These are phyloP conservation scores for Hirtodrosophila trivittata DNA, from an alignment of 2,888 invertebrate genomes.

Conservation along the genomic window DNA sequence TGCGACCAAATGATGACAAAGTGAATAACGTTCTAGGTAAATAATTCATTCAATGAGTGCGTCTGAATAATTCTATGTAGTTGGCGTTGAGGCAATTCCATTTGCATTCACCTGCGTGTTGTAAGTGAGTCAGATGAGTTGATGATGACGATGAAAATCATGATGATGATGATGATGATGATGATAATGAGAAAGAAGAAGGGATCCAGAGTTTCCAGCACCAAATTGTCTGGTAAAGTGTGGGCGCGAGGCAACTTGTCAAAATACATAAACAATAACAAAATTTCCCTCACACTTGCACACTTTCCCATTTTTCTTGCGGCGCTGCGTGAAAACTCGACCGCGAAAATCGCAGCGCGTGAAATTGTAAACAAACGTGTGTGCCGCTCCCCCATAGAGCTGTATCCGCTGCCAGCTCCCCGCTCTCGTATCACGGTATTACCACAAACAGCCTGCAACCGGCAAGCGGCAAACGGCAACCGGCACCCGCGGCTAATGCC, in stretches of 20 bases:
- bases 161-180: too few species aligned
- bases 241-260: constrained; percentile 78
- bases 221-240: constrained; percentile 76
- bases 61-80: not conserved
- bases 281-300: constrained; percentile 69
- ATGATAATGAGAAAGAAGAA: too few species aligned
- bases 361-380: constrained; percentile 75
- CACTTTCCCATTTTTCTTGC: constrained; percentile 58
- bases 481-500: constrained; percentile 69
- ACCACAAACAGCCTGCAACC: too few species aligned
- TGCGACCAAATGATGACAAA: too few species aligned
- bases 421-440: not conserved
- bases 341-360: constrained; percentile 77
- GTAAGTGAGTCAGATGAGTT: not conserved
- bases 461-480: constrained; percentile 16
- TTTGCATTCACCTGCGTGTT: not conserved
- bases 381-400: not conserved
- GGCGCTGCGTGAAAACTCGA: constrained; percentile 73
- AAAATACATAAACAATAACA: constrained; percentile 83
- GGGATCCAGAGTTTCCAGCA: constrained; percentile 33
- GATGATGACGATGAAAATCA: too few species aligned
- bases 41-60: not conserved
- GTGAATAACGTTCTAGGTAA: too few species aligned
- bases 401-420: not conserved
- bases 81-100: not conserved